Evolutionary conservation across 1,140 invertebrate species (phyloP).

Genomic region (Palaemon carinicauda): DNA sequence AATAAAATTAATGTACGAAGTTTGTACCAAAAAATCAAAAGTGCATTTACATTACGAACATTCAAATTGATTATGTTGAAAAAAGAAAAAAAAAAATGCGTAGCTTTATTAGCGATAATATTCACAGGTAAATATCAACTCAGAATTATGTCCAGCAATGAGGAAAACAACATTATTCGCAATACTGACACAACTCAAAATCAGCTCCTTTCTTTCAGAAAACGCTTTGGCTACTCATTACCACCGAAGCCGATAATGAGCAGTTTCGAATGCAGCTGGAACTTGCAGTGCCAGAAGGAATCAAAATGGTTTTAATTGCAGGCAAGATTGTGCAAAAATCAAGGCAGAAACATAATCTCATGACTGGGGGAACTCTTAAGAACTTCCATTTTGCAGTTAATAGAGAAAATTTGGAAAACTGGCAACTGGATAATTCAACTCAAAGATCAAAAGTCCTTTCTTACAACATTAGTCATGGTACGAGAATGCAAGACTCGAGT

Average conservation of each 20-base stretch:
- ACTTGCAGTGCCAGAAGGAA: background rate
- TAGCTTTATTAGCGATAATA: no score
- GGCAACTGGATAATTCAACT: background rate
- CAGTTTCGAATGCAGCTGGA: background rate
- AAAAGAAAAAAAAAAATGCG: no score
- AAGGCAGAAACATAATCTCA: background rate
- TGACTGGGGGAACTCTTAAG: no score
- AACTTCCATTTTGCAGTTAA: no score
- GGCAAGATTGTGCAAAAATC: background rate
- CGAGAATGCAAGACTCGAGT: background rate
- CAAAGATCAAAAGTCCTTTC: background rate
- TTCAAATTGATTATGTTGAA: no score
- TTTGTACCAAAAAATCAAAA: no score
- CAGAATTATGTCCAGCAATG: no score
- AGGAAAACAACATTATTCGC: background rate
- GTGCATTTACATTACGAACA: no score
- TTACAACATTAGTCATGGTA: background rate
- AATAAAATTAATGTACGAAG: no score
- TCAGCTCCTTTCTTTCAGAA: background rate
- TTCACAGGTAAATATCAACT: no score
- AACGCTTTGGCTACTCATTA: slow-evolving; percentile 15
- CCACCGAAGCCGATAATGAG: background rate
- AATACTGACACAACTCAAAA: background rate
- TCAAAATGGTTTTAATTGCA: background rate
- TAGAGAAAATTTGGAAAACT: background rate